Evolutionary conservation across 2,888 invertebrate genomes (phyloP).

Genomic region (Timema podura): DNA sequence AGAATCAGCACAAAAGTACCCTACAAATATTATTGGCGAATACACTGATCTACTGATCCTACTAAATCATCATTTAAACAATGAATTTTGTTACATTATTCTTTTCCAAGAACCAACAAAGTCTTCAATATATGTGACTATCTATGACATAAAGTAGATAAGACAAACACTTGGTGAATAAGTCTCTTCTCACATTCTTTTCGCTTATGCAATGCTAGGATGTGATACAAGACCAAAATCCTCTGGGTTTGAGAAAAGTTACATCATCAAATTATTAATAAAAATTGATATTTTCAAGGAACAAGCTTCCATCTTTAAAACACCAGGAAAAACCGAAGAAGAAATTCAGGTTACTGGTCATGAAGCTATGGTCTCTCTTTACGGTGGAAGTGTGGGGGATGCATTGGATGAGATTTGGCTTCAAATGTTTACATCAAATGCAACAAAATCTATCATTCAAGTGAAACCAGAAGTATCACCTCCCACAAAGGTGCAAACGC

Average conservation of each 20-base stretch:
- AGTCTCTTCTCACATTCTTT: conserved; percentile 11
- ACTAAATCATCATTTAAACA: neutral
- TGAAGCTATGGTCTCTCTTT: too few relatives aligned
- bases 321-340: neutral
- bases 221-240: neutral
- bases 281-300: neutral
- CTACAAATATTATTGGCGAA: neutral
- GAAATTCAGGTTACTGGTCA: conserved; percentile 1
- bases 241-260: neutral
- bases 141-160: neutral
- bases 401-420: too few relatives aligned
- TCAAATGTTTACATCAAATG: too few relatives aligned
- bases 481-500: too few relatives aligned
- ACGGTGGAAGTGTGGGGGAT: too few relatives aligned
- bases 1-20: conserved; percentile 10
- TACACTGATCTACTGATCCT: conserved; percentile 7
- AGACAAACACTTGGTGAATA: conserved; percentile 4
- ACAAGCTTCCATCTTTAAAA: neutral
- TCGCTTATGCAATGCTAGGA: conserved; percentile 8
- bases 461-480: too few relatives aligned
- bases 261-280: neutral
- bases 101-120: too few relatives aligned
- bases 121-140: neutral
- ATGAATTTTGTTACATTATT: neutral
- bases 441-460: too few relatives aligned